Conservation (phyloP, 2,113 vertebrate genomes). For the Pithys albifrons region DNA sequence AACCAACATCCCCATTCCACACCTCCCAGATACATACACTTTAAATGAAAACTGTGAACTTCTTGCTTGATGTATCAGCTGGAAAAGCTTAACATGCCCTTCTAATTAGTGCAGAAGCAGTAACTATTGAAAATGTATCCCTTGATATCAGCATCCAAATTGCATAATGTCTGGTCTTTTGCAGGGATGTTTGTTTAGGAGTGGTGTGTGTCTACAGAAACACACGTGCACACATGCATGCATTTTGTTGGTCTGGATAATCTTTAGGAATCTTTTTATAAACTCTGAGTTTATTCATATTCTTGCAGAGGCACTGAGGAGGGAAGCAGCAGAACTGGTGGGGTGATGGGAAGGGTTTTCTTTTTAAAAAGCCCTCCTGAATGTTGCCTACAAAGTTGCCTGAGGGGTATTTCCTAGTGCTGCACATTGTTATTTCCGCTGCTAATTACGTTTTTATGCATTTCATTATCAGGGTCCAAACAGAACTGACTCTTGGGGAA, state of each 20-base stretch:
- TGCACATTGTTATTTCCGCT: slow-evolving; percentile 69
- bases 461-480: slow-evolving; percentile 81
- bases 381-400: background rate
- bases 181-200: background rate
- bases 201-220: background rate
- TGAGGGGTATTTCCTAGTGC: slow-evolving; percentile 55
- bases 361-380: slow-evolving; percentile 16
- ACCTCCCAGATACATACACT: slow-evolving; percentile 14
- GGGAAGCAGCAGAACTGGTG: background rate
- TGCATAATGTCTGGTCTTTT: background rate
- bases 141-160: background rate
- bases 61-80: slow-evolving; percentile 50
- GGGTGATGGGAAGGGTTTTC: slow-evolving; percentile 7
- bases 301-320: slow-evolving; percentile 26
- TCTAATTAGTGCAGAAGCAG: slow-evolving; percentile 22
- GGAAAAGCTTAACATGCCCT: slow-evolving; percentile 31
- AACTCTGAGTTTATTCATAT: background rate
- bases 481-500: slow-evolving; percentile 70
- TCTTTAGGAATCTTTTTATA: slow-evolving; percentile 1
- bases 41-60: slow-evolving; percentile 76
- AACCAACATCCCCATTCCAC: slow-evolving; percentile 22
- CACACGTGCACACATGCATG: background rate
- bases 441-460: slow-evolving; percentile 75
- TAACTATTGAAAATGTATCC: background rate
- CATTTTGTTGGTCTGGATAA: background rate